Conservation (phyloP, 2,888 invertebrate genomes). For the Ormyrus thymus region DNA sequence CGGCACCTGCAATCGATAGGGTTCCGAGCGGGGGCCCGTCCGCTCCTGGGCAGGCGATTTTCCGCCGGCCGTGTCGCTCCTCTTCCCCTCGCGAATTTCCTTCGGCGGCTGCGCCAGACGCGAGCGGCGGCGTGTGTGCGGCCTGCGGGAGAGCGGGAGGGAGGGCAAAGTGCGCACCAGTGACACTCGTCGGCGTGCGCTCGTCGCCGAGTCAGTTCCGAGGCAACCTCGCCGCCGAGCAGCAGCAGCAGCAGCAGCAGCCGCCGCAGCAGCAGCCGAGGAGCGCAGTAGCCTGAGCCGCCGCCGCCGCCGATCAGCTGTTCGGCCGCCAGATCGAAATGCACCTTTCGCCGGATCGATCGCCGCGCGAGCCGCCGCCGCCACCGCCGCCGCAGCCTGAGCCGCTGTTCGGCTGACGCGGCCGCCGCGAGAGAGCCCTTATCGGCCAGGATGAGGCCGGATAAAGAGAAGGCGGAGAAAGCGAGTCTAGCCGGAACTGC, state of each 20-base stretch:
- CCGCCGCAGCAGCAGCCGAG: not conserved
- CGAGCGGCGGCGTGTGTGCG: no score
- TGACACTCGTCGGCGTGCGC: constrained; percentile 41
- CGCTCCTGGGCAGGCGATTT: constrained; percentile 68
- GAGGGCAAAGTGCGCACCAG: constrained; percentile 25
- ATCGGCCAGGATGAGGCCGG: not conserved
- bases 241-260: constrained; percentile 23
- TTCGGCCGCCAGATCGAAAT: not conserved
- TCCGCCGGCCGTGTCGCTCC: constrained; percentile 7
- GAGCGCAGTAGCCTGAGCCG: not conserved
- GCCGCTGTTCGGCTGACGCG: not conserved
- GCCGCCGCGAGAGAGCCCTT: constrained; percentile 9
- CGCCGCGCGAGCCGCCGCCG: not conserved
- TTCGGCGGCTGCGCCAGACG: constrained; percentile 5
- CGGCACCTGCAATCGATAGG: no score
- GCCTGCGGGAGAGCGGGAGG: constrained; percentile 17
- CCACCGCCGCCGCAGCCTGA: constrained; percentile 2
- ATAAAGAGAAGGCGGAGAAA: not conserved
- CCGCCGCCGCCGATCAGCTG: constrained; percentile 23
- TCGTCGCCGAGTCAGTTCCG: constrained; percentile 46
- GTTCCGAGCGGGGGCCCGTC: no score
- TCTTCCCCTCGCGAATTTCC: constrained; percentile 14
- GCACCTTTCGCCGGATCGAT: constrained; percentile 8
- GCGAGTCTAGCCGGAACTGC: no score
- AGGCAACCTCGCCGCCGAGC: constrained; percentile 39